Base-by-base conservation (phyloP, 2,888 invertebrate genomes). In the Ariolimax columbianus region DNA sequence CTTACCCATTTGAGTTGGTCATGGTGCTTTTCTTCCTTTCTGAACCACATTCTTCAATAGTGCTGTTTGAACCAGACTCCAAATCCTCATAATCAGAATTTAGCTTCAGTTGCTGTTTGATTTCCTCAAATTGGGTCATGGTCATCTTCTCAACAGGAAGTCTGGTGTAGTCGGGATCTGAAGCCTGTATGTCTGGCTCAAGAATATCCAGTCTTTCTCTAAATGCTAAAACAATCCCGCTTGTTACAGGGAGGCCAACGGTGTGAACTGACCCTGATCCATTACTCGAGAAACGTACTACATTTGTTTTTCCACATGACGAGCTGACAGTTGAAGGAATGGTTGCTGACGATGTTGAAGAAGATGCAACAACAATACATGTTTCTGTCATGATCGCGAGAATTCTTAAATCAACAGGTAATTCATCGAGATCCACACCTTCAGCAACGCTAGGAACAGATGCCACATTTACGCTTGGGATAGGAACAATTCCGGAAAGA, bases 401-500 rank as follows among this genome's bases (percentile, higher is more conserved):
- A 19, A 82, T 55, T 59, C 26, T 40, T 68, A 85, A 59, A 77
- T 85, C 66, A 9, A 70, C 68, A 6, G 85, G 85, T 14, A 85
- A 36, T 11, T 85, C 77, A 30, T 72, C 26, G 3, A 85, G 33
- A 2, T 66, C 38, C 4, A 68, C 47, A 7, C n/a, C 66, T 55
- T 81, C 68, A 23, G 63, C 4, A n/a, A 55, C 77, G 9, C 38
- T 77, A 23, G 81, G 70, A 26, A 85, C 40, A 40, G 72, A 55
- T 1, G 85, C 78, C n/a, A 85, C 85, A 47, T 51, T 47, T 77
- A 70, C 68, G 26, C 26, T 63, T 17, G 90, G 88, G 75, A 90
- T 88, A 11, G 89, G 89, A 26, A 86, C 87, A n/a, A 85, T 86
- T 0, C 86, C 86, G 72, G 79, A 47, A 11, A 88, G 77, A 38